Evolutionary conservation across 2,797 vertebrate genomes (phyloP).

Genomic region (Paguma larvata): DNA sequence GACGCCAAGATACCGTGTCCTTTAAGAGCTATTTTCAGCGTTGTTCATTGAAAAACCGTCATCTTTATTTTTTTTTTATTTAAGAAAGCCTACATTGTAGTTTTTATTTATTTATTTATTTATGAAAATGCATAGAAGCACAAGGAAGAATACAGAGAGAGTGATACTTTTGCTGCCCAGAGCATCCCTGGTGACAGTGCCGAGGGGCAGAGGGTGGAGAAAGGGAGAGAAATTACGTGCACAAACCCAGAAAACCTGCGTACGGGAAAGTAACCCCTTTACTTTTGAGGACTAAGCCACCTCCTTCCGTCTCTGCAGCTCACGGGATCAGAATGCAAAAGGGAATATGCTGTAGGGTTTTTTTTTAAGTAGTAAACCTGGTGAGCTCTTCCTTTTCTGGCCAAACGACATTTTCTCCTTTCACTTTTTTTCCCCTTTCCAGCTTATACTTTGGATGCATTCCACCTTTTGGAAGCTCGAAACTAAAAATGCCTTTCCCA

Average conservation of each 20-base stretch:
- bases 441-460: conserved; percentile 48
- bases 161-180: not conserved
- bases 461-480: not conserved
- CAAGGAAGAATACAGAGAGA: not conserved
- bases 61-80: conserved; percentile 20
- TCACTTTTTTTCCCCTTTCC: conserved; percentile 1
- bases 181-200: not conserved
- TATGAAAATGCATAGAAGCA: not conserved
- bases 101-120: not conserved
- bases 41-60: not conserved
- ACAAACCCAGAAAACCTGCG: not conserved
- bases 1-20: not conserved
- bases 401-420: conserved; percentile 35
- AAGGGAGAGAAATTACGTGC: not conserved
- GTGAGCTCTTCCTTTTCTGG: conserved; percentile 9
- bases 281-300: not conserved
- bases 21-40: not conserved
- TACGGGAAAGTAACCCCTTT: not conserved
- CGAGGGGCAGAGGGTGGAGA: fast-evolving
- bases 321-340: conserved; percentile 4
- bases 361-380: not conserved
- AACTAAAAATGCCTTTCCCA: conserved; percentile 59
- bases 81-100: not conserved
- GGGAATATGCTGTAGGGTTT: too few relatives aligned
- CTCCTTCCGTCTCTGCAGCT: not conserved